Evolutionary conservation across 1,140 invertebrate genomes (phyloP).

Genomic region (Meloidogyne exigua): DNA sequence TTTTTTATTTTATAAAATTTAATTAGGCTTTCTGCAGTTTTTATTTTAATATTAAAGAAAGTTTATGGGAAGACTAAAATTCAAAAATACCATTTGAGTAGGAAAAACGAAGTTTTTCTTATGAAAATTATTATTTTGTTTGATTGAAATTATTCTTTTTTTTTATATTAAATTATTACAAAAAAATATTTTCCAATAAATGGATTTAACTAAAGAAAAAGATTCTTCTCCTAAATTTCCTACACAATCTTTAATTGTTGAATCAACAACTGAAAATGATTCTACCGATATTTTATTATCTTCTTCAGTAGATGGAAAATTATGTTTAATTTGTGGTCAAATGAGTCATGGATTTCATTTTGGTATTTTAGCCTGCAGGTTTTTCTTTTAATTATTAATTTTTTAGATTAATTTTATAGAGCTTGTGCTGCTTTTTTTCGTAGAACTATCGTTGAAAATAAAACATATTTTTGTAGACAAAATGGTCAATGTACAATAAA

Average conservation of each 20-base stretch:
- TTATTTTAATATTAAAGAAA: too few relatives aligned
- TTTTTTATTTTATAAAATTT: too few relatives aligned
- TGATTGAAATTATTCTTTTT: too few relatives aligned
- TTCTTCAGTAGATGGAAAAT: background rate
- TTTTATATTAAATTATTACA: too few relatives aligned
- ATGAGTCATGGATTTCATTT: slow-evolving; percentile 50
- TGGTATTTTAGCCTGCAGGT: slow-evolving; percentile 47
- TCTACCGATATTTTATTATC: background rate
- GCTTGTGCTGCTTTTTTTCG: slow-evolving; percentile 52
- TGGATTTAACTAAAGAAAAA: background rate
- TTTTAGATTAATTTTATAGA: slow-evolving; percentile 30
- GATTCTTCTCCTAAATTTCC: background rate
- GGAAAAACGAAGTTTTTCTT: too few relatives aligned
- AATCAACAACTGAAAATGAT: slow-evolving; percentile 21
- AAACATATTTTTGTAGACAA: slow-evolving; percentile 46
- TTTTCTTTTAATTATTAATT: slow-evolving; percentile 16
- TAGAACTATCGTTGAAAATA: slow-evolving; percentile 49
- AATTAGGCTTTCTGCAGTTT: too few relatives aligned
- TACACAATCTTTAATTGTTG: slow-evolving; percentile 18
- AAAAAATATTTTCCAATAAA: too few relatives aligned
- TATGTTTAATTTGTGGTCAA: slow-evolving; percentile 45
- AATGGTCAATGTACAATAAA: slow-evolving; percentile 41
- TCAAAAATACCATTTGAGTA: too few relatives aligned
- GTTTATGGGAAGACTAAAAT: too few relatives aligned
- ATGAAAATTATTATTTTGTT: too few relatives aligned